These are phyloP conservation scores for Holotrichia oblita DNA, from an alignment of 1,140 invertebrate genomes.

Conservation along the genomic window DNA sequence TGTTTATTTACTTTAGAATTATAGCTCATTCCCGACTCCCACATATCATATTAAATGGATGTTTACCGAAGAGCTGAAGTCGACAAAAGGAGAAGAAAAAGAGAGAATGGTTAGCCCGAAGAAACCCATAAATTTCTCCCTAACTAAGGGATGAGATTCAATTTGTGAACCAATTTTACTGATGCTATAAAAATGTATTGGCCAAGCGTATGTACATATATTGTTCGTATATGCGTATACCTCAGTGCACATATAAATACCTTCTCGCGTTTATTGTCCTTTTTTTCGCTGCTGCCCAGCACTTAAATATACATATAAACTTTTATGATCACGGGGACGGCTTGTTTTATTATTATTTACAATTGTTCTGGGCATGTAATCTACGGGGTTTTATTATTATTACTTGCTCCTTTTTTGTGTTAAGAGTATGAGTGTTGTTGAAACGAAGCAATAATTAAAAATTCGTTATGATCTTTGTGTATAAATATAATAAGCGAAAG, in stretches of 20 bases:
- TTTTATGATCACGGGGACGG: constrained; percentile 22
- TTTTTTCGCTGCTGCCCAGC: constrained; percentile 20
- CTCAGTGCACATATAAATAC: constrained; percentile 12
- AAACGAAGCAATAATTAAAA: constrained; percentile 38
- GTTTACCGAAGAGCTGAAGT: constrained; percentile 36
- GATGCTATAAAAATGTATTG: constrained; percentile 41
- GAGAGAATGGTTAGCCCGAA: constrained; percentile 41
- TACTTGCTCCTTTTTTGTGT: not conserved
- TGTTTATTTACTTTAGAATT: constrained; percentile 39
- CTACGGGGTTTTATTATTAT: constrained; percentile 21
- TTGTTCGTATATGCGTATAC: constrained; percentile 11
- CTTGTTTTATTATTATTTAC: constrained; percentile 35
- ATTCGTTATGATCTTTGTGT: constrained; percentile 12
- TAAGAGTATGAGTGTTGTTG: not conserved
- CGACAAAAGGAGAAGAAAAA: constrained; percentile 29
- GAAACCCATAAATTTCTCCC: constrained; percentile 43
- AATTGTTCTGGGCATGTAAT: constrained; percentile 31
- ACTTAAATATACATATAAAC: constrained; percentile 36
- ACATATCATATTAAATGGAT: constrained; percentile 38
- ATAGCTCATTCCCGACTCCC: constrained; percentile 39
- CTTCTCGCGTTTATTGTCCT: constrained; percentile 30
- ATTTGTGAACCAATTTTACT: constrained; percentile 45
- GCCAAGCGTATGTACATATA: constrained; percentile 1
- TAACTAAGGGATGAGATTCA: constrained; percentile 46
- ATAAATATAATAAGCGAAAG: not conserved